Evolutionary conservation across 2,113 vertebrate species (phyloP).

Genomic region (Seriola rivoliana): DNA sequence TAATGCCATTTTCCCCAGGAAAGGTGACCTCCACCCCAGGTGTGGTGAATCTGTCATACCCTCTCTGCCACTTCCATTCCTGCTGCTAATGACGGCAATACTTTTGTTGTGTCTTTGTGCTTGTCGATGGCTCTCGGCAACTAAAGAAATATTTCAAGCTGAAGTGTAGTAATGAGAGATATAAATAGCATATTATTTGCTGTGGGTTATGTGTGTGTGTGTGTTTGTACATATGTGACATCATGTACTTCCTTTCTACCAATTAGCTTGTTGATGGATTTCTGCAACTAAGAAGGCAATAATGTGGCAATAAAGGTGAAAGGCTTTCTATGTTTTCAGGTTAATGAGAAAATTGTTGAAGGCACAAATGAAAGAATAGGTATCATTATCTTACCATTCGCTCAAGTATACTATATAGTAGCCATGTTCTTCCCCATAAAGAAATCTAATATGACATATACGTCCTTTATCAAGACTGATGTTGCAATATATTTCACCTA

Average conservation of each 20-base stretch:
- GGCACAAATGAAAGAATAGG: not conserved
- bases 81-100: conserved; percentile 34
- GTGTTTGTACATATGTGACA: not conserved
- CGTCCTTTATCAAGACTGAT: no score
- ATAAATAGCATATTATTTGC: not conserved
- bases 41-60: conserved; percentile 58
- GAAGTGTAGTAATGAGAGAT: conserved; percentile 5
- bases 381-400: not conserved
- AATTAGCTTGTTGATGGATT: not conserved
- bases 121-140: not conserved
- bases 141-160: conserved; percentile 8
- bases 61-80: conserved; percentile 23
- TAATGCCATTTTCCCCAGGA: conserved; percentile 67
- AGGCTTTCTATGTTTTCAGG: not conserved
- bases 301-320: not conserved
- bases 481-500: no score
- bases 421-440: not conserved
- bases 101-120: conserved; percentile 1
- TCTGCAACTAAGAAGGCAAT: not conserved
- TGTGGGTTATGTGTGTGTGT: not conserved
- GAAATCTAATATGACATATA: no score
- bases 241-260: no score
- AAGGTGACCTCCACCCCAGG: conserved; percentile 77
- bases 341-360: not conserved
- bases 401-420: not conserved